Base-by-base conservation (phyloP, 1,140 invertebrate genomes). In the Microvelia longipes region DNA sequence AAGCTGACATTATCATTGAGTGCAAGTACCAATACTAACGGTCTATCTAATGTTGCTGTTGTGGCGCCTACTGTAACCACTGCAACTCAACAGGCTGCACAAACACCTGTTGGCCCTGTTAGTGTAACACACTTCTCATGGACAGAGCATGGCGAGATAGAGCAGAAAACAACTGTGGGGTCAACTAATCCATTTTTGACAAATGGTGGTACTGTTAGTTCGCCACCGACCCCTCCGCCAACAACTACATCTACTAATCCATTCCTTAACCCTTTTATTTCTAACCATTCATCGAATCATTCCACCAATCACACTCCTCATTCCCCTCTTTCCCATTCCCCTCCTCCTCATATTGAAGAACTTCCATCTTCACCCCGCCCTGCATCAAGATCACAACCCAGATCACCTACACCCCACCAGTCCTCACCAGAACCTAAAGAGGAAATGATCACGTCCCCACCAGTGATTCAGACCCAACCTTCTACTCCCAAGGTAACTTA, bases 1-100 rank as follows among this genome's bases (percentile, higher is more conserved):
- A 90, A 90, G 79, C 76, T 90, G 77, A 90, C 88, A 62, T 79
- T 90, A 67, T 83, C 85, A 71, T 83, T 74, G 15, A 76, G 70
- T 68, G n/a, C n/a, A n/a, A n/a, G n/a, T n/a, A n/a, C n/a, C n/a
- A n/a, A n/a, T n/a, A n/a, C n/a, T n/a, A n/a, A n/a, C n/a, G n/a
- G n/a, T n/a, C n/a, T n/a, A n/a, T n/a, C n/a, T n/a, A n/a, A n/a
- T n/a, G n/a, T n/a, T n/a, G n/a, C n/a, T n/a, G n/a, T n/a, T n/a
- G n/a, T n/a, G n/a, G n/a, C n/a, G n/a, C n/a, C n/a, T n/a, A n/a
- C n/a, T n/a, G n/a, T n/a, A n/a, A n/a, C n/a, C n/a, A n/a, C n/a
- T n/a, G 68, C 71, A 0, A 27, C 68, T 1, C 25, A 65, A 2
- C 29, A 66, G 24, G 69, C 70, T 66, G 72, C 68, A 73, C 61